phyloP scores from a whole-genome alignment of 2,113 vertebrate species.

The Progne subis region DNA sequence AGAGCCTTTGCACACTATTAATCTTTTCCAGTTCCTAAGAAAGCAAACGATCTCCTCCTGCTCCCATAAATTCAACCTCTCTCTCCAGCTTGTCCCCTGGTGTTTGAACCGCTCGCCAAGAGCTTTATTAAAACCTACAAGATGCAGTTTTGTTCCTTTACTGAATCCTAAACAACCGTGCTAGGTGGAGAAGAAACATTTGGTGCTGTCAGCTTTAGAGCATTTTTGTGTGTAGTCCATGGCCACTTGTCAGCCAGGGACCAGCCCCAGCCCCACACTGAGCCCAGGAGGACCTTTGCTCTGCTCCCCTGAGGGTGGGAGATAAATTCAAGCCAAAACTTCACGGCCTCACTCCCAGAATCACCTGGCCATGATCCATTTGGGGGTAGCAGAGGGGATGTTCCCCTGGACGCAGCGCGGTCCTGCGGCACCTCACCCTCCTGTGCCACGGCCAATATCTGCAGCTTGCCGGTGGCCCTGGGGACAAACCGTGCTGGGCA shows the following conservation, averaged over 20 bases:
- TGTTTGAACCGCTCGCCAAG: constrained; percentile 43
- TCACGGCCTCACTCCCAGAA: accelerated
- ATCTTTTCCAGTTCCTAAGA: constrained; percentile 46
- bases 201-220: constrained; percentile 44
- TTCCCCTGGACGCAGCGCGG: accelerated
- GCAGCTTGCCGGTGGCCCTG: background rate
- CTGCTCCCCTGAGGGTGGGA: background rate
- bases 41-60: background rate
- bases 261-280: background rate
- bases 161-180: constrained; percentile 20
- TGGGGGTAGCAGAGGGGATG: background rate
- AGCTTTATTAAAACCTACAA: constrained; percentile 61
- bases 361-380: background rate
- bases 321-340: background rate
- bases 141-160: constrained; percentile 31
- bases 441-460: background rate
- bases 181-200: constrained; percentile 52
- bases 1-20: constrained; percentile 45
- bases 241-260: constrained; percentile 11
- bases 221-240: constrained; percentile 27
- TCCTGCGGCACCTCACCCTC: background rate
- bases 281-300: background rate
- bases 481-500: background rate
- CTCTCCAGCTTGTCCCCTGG: background rate
- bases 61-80: constrained; percentile 52